These are phyloP conservation scores for Agriopis leucophaearia DNA, from an alignment of 2,888 invertebrate species.

Conservation along the genomic window DNA sequence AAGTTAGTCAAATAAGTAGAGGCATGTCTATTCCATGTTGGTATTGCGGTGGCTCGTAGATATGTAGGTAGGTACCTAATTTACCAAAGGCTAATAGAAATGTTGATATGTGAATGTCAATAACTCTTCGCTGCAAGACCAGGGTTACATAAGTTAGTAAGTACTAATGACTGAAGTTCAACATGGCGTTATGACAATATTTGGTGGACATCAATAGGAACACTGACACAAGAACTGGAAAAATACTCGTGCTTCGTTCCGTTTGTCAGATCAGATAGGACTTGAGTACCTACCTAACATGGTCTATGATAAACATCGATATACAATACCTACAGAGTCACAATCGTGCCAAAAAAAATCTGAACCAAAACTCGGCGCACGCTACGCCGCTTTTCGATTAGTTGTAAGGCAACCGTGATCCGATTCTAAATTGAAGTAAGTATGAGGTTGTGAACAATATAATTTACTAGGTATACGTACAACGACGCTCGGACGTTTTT, in stretches of 20 bases:
- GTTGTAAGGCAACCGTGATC: too few relatives aligned
- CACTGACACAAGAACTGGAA: background rate
- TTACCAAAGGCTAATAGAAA: constrained; percentile 11
- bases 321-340: too few relatives aligned
- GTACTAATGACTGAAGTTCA: background rate
- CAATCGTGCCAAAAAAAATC: too few relatives aligned
- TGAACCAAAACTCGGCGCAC: too few relatives aligned
- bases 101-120: constrained; percentile 17
- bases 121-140: constrained; percentile 10
- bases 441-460: too few relatives aligned
- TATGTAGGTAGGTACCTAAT: background rate
- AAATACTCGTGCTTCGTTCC: background rate
- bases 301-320: background rate
- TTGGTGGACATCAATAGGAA: background rate
- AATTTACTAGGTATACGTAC: too few relatives aligned
- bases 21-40: background rate
- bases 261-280: background rate
- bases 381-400: too few relatives aligned
- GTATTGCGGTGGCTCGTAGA: background rate
- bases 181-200: constrained; percentile 2
- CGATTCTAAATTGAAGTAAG: too few relatives aligned
- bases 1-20: background rate
- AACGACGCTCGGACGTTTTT: too few relatives aligned
- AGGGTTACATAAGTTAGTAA: background rate
- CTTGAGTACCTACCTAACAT: background rate